Conservation (phyloP, 64 coral and sea anemone genomes). For the Actinia tenebrosa region DNA sequence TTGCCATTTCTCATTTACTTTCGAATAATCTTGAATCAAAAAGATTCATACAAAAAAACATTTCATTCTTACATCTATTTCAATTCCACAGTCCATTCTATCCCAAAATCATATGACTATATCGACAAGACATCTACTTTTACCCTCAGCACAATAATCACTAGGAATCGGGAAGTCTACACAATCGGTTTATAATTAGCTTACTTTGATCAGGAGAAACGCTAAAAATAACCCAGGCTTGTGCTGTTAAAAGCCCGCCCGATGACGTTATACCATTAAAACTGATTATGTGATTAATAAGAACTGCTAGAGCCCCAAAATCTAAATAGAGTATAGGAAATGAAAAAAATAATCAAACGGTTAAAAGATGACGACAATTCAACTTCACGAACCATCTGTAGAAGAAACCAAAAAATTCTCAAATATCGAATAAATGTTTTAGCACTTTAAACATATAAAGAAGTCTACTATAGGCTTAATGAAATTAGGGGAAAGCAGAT, state of each 20-base stretch:
- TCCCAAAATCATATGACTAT: neutral
- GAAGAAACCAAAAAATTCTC: neutral
- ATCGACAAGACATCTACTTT: neutral
- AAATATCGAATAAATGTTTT: neutral
- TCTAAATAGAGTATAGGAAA: neutral
- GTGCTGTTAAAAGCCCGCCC: neutral
- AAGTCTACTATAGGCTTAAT: too few relatives aligned
- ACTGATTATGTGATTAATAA: neutral
- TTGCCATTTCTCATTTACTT: too few relatives aligned
- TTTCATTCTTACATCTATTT: neutral
- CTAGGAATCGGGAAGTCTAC: neutral
- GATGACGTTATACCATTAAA: neutral
- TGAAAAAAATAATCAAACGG: neutral
- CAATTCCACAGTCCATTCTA: neutral
- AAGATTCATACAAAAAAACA: neutral
- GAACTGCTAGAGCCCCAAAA: neutral
- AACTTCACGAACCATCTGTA: neutral
- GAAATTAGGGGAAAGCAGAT: too few relatives aligned
- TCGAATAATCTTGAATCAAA: too few relatives aligned
- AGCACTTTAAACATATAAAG: too few relatives aligned
- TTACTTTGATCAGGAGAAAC: neutral
- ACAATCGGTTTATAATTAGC: neutral
- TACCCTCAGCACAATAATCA: neutral
- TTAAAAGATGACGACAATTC: slow-evolving; percentile 2
- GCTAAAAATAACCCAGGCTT: neutral